Conservation (phyloP, 2,797 vertebrate species). For the Bradypodion ventrale region DNA sequence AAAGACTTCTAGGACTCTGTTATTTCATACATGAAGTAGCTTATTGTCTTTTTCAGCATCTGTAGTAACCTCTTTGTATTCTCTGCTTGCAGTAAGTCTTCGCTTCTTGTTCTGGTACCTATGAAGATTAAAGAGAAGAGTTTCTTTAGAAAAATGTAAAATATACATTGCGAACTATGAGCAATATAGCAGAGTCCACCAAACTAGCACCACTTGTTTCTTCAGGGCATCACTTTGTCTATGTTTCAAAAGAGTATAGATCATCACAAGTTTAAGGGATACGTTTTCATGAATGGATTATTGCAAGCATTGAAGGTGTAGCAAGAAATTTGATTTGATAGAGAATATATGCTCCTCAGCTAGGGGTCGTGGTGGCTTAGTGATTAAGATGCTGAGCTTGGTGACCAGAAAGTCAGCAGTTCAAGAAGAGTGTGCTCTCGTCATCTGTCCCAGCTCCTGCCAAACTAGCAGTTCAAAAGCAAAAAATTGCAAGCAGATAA, state of each 20-base stretch:
- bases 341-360: no score
- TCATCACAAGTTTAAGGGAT: neutral
- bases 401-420: no score
- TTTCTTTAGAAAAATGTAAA: neutral
- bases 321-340: neutral
- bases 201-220: neutral
- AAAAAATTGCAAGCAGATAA: no score
- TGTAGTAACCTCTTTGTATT: constrained; percentile 74
- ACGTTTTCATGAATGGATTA: neutral
- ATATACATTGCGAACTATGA: neutral
- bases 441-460: no score
- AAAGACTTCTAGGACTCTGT: neutral
- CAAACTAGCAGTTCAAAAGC: no score
- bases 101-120: constrained; percentile 73
- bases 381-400: no score
- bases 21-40: constrained; percentile 53
- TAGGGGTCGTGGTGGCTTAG: no score
- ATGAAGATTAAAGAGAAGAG: constrained; percentile 16
- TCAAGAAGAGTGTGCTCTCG: no score
- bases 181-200: neutral
- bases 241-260: neutral
- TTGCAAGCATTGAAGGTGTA: neutral
- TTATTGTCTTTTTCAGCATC: constrained; percentile 43
- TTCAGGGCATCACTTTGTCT: neutral
- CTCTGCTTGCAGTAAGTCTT: constrained; percentile 54